phyloP scores from a whole-genome alignment of 2,888 invertebrate genomes.

The Drosophila tanythrix region DNA sequence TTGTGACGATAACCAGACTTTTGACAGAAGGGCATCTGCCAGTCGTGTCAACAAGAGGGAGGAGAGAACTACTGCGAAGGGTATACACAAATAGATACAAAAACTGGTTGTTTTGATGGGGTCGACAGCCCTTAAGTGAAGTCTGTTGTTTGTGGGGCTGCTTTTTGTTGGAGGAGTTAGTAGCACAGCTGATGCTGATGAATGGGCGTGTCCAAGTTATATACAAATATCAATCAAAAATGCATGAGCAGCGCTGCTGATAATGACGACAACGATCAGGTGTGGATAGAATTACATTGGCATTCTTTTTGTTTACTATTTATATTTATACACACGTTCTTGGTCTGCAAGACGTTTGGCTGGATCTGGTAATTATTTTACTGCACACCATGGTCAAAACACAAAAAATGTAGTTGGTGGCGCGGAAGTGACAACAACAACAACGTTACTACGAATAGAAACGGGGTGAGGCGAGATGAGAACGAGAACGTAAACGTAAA shows the following conservation, averaged over 20 bases:
- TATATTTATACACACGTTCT: constrained; percentile 61
- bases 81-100: constrained; percentile 44
- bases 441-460: constrained; percentile 59
- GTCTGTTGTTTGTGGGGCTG: constrained; percentile 36
- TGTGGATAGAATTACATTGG: constrained; percentile 26
- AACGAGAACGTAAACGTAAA: constrained; percentile 12
- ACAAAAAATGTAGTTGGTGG: constrained; percentile 40
- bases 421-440: constrained; percentile 58
- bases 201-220: constrained; percentile 59
- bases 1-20: constrained; percentile 27
- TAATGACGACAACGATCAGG: constrained; percentile 62
- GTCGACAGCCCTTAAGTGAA: constrained; percentile 37
- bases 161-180: constrained; percentile 47
- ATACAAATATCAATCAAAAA: constrained; percentile 52
- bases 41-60: constrained; percentile 31
- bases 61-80: constrained; percentile 29
- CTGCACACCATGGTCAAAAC: constrained; percentile 51
- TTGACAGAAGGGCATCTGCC: constrained; percentile 17
- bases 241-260: constrained; percentile 46
- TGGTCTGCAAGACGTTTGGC: constrained; percentile 59
- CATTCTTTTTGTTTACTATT: constrained; percentile 9
- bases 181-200: constrained; percentile 62
- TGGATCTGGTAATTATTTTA: constrained; percentile 26
- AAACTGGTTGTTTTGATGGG: constrained; percentile 26
- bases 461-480: constrained; percentile 53